Evolutionary conservation across 2,888 invertebrate species (phyloP).

Genomic region (Tinea semifulvella): DNA sequence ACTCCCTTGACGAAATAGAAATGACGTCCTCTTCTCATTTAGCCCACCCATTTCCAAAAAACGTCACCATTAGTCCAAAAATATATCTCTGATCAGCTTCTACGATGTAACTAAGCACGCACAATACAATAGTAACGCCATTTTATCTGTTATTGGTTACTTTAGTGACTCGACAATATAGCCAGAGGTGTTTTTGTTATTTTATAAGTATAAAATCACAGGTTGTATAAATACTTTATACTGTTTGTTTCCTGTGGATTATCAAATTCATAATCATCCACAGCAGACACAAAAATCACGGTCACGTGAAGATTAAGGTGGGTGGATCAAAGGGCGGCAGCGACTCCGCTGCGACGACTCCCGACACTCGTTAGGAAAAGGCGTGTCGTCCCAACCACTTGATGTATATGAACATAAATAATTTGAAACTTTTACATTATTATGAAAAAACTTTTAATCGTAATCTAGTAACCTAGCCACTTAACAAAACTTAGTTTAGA

Average conservation of each 20-base stretch:
- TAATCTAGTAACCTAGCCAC: not conserved
- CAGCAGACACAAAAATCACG: conserved; percentile 11
- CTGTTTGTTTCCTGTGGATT: not conserved
- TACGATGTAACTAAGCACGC: not conserved
- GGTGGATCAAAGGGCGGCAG: conserved; percentile 64
- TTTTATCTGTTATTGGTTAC: not conserved
- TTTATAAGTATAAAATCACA: not conserved
- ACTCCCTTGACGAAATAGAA: conserved; percentile 44
- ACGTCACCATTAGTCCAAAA: not conserved
- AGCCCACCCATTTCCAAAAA: conserved; percentile 23
- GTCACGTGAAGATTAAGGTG: conserved; percentile 56
- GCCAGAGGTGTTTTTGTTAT: not conserved
- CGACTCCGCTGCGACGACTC: conserved; percentile 42
- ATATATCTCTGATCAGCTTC: not conserved
- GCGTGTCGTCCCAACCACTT: conserved; percentile 41
- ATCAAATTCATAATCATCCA: not conserved
- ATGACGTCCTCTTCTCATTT: conserved; percentile 4
- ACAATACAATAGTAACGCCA: not conserved
- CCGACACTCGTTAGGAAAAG: conserved; percentile 66
- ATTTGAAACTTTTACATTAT: not conserved
- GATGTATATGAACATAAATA: not conserved
- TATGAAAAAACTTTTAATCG: not conserved
- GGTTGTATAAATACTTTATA: conserved; percentile 1
- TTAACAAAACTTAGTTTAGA: not conserved
- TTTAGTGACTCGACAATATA: not conserved